A percentile compares a stretch with the other conserved stretches of the same genome.
These are phyloP conservation scores for Tenrec ecaudatus DNA, from an alignment of 2,113 vertebrate species.

Conservation along the genomic window DNA sequence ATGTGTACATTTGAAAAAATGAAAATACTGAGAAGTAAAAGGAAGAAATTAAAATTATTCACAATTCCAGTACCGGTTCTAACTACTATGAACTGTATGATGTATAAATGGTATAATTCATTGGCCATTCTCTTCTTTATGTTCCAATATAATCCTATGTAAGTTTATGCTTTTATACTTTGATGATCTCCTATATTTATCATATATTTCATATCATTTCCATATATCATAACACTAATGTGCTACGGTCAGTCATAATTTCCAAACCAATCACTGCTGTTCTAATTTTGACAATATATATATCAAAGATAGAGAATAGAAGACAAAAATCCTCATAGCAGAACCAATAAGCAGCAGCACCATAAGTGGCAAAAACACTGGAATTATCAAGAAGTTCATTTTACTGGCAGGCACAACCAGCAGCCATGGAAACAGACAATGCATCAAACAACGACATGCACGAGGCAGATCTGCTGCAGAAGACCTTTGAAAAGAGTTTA, in stretches of 20 bases:
- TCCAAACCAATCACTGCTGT: not conserved
- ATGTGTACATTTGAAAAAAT: not conserved
- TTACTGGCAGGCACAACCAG: no score
- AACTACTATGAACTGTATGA: not conserved
- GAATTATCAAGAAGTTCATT: no score
- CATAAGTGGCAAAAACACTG: no score
- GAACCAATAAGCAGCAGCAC: no score
- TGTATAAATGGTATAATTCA: not conserved
- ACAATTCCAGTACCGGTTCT: not conserved
- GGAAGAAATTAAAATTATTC: not conserved
- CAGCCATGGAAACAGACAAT: no score
- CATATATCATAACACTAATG: not conserved
- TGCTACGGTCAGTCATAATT: not conserved
- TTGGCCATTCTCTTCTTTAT: not conserved
- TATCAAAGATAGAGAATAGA: not conserved
- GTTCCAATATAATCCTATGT: not conserved
- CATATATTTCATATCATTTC: not conserved
- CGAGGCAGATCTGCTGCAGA: no score
- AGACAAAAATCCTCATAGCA: no score
- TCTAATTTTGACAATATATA: slow-evolving; percentile 13
- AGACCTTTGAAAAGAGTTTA: no score
- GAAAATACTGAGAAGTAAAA: not conserved
- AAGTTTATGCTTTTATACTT: not conserved
- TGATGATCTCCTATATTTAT: not conserved
- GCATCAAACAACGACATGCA: no score